Base-by-base conservation (phyloP, 2,888 invertebrate species). In the Epinotia nisella region DNA sequence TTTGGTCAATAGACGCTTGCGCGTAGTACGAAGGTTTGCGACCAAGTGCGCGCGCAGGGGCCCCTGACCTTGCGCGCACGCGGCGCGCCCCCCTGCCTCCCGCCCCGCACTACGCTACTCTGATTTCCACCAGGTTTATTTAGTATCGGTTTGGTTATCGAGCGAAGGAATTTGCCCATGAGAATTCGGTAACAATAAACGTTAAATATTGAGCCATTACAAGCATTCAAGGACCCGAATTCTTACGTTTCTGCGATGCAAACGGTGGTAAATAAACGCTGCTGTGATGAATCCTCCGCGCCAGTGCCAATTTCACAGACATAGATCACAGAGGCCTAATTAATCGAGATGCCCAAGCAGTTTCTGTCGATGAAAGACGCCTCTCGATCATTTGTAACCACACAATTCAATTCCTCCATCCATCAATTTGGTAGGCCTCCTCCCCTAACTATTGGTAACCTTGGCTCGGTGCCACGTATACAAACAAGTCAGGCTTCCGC, bases 41-140 rank as follows among this genome's bases (percentile, higher is more conserved):
- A 79, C 79, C 60, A 64, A 72, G 66, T 83, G 85, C 83, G 86
- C 84, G 85, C 82, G 82, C 79, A 78, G 83, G 89, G 90, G 90
- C 90, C 91, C 88, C 90, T 89, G 90, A 89, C 90, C 90, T 90
- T 90, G 90, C 80, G 78, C 75, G 81, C 82, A 82, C 85, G 83
- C 85, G 83, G 83, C 77, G 11, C 81, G 77, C 77, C 79, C 82
- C 80, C 80, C 84, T 77, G 77, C 79, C 75, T 49, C 67, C 76
- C 76, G 74, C 76, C 70, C 78, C 75, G 80, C 75, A 73, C 76
- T 72, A 78, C 77, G 82, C 80, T 79, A 77, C 79, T 77, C 78
- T 77, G 78, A 81, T 82, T 84, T 87, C 85, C 83, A 85, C 87
- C 70, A 77, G 71, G 73, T 75, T 72, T 75, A 75, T 69, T 74